phyloP scores from a whole-genome alignment of 2,797 vertebrate species.

The Myotis daubentonii region DNA sequence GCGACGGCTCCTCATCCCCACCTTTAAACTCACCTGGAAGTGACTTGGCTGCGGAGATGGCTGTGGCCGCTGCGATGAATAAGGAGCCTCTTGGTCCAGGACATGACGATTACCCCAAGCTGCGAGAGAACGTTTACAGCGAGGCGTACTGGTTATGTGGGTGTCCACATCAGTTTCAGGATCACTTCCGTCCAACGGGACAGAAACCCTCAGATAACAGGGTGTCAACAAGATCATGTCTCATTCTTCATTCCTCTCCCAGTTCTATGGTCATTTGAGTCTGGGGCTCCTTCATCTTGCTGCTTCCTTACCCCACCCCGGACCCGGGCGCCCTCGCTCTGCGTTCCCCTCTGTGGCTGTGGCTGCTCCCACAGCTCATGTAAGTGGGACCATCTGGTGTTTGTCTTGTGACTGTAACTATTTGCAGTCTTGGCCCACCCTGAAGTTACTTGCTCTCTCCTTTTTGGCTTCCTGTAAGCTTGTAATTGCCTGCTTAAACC shows the following conservation, averaged over 20 bases:
- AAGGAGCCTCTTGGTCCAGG: not conserved
- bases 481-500: not conserved
- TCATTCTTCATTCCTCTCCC: not conserved
- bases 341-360: not conserved
- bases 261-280: not conserved
- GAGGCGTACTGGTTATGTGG: too few relatives aligned
- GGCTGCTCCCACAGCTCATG: not conserved
- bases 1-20: not conserved
- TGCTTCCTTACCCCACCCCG: rapidly evolving
- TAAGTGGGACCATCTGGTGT: not conserved
- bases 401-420: not conserved
- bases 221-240: not conserved
- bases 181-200: not conserved
- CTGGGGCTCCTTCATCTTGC: not conserved
- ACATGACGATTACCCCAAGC: not conserved
- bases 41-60: not conserved
- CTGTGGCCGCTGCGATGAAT: not conserved
- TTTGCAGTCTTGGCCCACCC: not conserved
- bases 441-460: not conserved
- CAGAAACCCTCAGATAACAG: not conserved
- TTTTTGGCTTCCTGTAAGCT: not conserved
- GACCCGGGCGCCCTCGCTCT: too few relatives aligned
- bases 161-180: not conserved
- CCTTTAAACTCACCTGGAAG: not conserved
- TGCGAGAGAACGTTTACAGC: too few relatives aligned